These are phyloP conservation scores for Xestoiulus laeticollis DNA, from an alignment of 2,888 invertebrate genomes.

Conservation along the genomic window DNA sequence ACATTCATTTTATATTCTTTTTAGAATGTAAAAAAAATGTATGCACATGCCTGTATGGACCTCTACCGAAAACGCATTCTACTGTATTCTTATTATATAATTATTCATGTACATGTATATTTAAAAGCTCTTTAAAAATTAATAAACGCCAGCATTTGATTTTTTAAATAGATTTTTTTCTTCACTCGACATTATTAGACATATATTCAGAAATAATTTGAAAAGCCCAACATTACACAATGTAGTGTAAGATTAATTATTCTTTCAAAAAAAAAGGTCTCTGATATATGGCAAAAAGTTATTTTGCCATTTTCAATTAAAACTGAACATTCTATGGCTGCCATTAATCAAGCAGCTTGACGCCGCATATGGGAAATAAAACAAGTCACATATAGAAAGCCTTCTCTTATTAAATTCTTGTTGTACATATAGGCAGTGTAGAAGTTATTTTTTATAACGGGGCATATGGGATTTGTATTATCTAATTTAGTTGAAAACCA, in stretches of 20 bases:
- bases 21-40: too few species aligned
- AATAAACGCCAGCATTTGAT: too few species aligned
- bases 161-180: too few species aligned
- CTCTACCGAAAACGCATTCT: too few species aligned
- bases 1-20: too few species aligned
- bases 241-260: background rate
- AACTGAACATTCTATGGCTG: background rate
- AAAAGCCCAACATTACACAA: background rate
- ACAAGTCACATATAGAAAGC: background rate
- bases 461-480: background rate
- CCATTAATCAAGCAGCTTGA: background rate
- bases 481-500: slow-evolving; percentile 27
- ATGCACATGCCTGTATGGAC: too few species aligned
- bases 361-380: background rate
- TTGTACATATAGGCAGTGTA: background rate
- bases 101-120: too few species aligned
- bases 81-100: too few species aligned
- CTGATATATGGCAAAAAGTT: background rate
- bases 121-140: too few species aligned
- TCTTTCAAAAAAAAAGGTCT: background rate
- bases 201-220: background rate
- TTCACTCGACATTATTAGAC: background rate
- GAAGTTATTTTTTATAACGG: background rate
- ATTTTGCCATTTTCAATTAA: slow-evolving; percentile 17
- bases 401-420: slow-evolving; percentile 35